A percentile compares a stretch with the other conserved stretches of the same genome.
Conservation (phyloP, 2,888 invertebrate species). For the Tinea pellionella region DNA sequence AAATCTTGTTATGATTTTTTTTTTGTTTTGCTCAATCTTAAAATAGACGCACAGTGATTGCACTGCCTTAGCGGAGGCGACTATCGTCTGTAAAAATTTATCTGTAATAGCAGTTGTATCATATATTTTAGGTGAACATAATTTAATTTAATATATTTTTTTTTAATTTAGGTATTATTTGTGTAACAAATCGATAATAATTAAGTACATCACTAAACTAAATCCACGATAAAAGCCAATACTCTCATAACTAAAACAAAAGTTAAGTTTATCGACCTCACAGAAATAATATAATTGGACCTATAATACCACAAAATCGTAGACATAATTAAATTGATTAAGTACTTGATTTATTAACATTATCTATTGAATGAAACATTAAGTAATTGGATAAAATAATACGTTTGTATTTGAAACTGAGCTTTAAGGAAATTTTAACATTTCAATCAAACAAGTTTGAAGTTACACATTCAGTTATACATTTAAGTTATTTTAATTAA, state of each 20-base stretch:
- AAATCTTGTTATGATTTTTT: too few species aligned
- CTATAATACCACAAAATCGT: background rate
- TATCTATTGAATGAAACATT: background rate
- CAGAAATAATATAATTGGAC: background rate
- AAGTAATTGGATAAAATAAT: background rate
- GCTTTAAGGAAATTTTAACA: background rate
- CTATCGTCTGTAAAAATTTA: too few species aligned
- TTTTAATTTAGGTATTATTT: too few species aligned
- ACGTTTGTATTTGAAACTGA: background rate
- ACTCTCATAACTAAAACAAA: background rate
- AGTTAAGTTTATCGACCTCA: background rate
- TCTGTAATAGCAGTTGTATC: too few species aligned
- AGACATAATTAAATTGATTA: background rate
- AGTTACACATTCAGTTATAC: background rate
- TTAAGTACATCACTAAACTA: constrained; percentile 3
- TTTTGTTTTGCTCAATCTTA: too few species aligned
- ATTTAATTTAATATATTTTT: too few species aligned
- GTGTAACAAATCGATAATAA: background rate
- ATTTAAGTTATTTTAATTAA: background rate
- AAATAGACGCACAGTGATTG: too few species aligned
- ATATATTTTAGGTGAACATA: too few species aligned
- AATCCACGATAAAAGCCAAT: background rate
- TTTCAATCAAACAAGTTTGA: background rate
- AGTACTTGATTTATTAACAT: background rate
- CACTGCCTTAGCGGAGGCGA: too few species aligned